These are phyloP conservation scores for Polypterus bichir DNA, from an alignment of 2,113 vertebrate genomes.

Conservation along the genomic window DNA sequence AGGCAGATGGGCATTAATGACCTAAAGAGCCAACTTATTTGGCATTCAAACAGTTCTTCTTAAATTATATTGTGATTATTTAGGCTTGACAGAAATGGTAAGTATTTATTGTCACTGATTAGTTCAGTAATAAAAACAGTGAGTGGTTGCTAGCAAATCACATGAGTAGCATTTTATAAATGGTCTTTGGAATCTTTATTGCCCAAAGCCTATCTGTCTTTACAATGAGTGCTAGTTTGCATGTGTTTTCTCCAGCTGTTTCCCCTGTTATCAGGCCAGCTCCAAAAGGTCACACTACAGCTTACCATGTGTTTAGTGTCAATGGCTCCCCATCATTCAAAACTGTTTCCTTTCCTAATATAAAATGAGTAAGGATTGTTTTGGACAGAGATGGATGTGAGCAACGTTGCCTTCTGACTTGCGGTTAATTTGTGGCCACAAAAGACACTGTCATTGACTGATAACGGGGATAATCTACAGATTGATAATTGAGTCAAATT, in stretches of 20 bases:
- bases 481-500: slow-evolving; percentile 47
- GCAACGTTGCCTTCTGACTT: slow-evolving; percentile 36
- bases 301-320: slow-evolving; percentile 44
- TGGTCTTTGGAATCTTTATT: slow-evolving; percentile 37
- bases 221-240: slow-evolving; percentile 35
- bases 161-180: slow-evolving; percentile 41
- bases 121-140: slow-evolving; percentile 85
- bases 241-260: slow-evolving; percentile 22
- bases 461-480: slow-evolving; percentile 43
- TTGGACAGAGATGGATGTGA: slow-evolving; percentile 48
- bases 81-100: slow-evolving; percentile 62
- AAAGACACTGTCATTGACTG: slow-evolving; percentile 38
- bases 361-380: slow-evolving; percentile 28
- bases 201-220: slow-evolving; percentile 29
- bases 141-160: slow-evolving; percentile 71
- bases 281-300: slow-evolving; percentile 34
- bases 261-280: slow-evolving; percentile 35
- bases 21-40: slow-evolving; percentile 26
- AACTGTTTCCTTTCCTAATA: slow-evolving; percentile 35
- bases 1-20: too few relatives aligned
- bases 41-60: slow-evolving; percentile 40
- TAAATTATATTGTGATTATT: slow-evolving; percentile 75
- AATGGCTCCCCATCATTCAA: slow-evolving; percentile 39
- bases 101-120: slow-evolving; percentile 75
- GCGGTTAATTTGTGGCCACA: slow-evolving; percentile 32